These are phyloP conservation scores for Arge pagana DNA, from an alignment of 2,888 invertebrate species.

Conservation along the genomic window DNA sequence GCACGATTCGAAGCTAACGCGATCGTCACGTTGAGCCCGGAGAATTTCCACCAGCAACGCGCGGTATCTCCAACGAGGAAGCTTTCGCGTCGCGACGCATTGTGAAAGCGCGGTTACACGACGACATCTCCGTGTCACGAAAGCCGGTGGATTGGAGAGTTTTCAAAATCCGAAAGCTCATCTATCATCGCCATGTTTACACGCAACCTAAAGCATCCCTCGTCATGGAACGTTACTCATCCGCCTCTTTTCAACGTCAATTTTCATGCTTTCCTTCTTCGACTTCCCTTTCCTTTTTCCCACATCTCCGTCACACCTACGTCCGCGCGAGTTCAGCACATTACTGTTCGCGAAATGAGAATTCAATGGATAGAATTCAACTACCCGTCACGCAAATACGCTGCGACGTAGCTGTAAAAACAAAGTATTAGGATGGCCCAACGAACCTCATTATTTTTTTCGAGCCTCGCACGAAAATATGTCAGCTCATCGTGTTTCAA, in stretches of 20 bases:
- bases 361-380: too few species aligned
- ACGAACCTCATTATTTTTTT: too few species aligned
- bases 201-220: conserved; percentile 6
- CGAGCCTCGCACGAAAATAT: too few species aligned
- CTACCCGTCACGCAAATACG: too few species aligned
- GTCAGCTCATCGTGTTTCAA: too few species aligned
- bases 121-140: not conserved
- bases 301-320: too few species aligned
- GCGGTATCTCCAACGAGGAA: conserved; percentile 10
- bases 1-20: conserved; percentile 19
- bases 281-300: not conserved
- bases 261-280: conserved; percentile 6
- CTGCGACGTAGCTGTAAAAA: too few species aligned
- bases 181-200: conserved; percentile 20
- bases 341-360: too few species aligned
- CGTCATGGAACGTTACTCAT: too few species aligned
- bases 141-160: conserved; percentile 5
- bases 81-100: conserved; percentile 14
- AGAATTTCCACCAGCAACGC: conserved; percentile 11
- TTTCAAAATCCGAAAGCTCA: conserved; percentile 11
- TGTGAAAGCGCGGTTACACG: conserved; percentile 12
- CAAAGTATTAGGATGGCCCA: too few species aligned
- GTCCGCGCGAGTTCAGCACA: too few species aligned
- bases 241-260: too few species aligned
- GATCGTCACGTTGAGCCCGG: conserved; percentile 7